A percentile compares a stretch with the other conserved stretches of the same genome.
Evolutionary conservation across 1,140 invertebrate genomes (phyloP).

Genomic region (Microplitis mediator): DNA sequence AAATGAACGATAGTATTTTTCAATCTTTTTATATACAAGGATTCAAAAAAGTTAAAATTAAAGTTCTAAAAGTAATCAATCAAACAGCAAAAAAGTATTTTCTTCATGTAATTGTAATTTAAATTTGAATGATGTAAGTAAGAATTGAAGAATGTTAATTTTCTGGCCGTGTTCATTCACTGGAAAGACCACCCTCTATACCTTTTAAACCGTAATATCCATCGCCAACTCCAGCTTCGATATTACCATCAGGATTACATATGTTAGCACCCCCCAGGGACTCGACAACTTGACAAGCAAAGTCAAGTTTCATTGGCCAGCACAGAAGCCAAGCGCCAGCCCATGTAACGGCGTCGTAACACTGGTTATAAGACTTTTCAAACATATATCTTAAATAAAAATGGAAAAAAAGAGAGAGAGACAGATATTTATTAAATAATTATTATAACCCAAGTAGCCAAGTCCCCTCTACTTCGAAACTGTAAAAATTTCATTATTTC

Average conservation of each 20-base stretch:
- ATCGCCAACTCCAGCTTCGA: slow-evolving; percentile 70
- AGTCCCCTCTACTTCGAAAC: neutral
- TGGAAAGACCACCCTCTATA: slow-evolving; percentile 16
- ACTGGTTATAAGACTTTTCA: slow-evolving; percentile 64
- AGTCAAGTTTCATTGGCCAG: slow-evolving; percentile 74
- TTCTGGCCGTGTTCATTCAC: too few relatives aligned
- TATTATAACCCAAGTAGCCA: neutral
- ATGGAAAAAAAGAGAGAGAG: neutral
- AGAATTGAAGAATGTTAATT: too few relatives aligned
- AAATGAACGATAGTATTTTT: too few relatives aligned
- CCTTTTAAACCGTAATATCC: slow-evolving; percentile 67
- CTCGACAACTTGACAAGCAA: slow-evolving; percentile 70
- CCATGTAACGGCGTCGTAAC: slow-evolving; percentile 64
- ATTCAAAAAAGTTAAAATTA: too few relatives aligned
- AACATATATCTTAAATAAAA: slow-evolving; percentile 63
- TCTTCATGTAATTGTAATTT: too few relatives aligned
- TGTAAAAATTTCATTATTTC: neutral
- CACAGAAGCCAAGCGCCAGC: slow-evolving; percentile 67
- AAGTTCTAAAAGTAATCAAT: too few relatives aligned
- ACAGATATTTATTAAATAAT: neutral
- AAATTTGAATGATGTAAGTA: too few relatives aligned
- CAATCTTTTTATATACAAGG: too few relatives aligned
- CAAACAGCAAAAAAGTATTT: too few relatives aligned
- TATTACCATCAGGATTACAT: slow-evolving; percentile 66
- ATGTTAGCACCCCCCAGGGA: slow-evolving; percentile 54